Evolutionary conservation across 2,797 vertebrate species (phyloP).

Genomic region (Enteromius paludinosus): DNA sequence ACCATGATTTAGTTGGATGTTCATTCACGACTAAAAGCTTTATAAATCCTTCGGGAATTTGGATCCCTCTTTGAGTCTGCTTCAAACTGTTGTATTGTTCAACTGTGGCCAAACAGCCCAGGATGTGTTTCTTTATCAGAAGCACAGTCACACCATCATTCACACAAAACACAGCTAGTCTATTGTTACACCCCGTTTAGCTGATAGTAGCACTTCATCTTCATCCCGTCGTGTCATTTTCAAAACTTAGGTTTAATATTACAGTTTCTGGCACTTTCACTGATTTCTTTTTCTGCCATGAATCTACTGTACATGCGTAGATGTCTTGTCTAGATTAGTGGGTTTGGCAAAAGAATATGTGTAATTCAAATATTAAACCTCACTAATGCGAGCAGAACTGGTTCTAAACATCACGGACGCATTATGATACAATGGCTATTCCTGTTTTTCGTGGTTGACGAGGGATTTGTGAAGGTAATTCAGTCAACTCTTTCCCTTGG

Average conservation of each 20-base stretch:
- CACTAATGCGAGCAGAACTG: conserved; percentile 64
- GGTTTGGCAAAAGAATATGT: conserved; percentile 62
- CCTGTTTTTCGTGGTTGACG: conserved; percentile 1
- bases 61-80: conserved; percentile 52
- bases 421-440: conserved; percentile 69
- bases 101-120: conserved; percentile 42
- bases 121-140: conserved; percentile 65
- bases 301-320: conserved; percentile 30
- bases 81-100: conserved; percentile 57
- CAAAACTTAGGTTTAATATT: conserved; percentile 33
- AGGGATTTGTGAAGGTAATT: conserved; percentile 1
- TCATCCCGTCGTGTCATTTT: not conserved
- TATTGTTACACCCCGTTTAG: conserved; percentile 60
- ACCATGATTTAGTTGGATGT: conserved; percentile 51
- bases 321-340: conserved; percentile 42
- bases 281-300: conserved; percentile 18
- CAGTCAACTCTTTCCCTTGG: conserved; percentile 11
- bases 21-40: conserved; percentile 54
- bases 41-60: conserved; percentile 47
- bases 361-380: conserved; percentile 55
- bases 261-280: conserved; percentile 10
- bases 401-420: conserved; percentile 69
- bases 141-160: conserved; percentile 63
- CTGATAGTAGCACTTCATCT: conserved; percentile 15
- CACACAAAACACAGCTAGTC: conserved; percentile 59